Percentiles rank a stretch among this genome's conserved stretches.
These are phyloP conservation scores for Spongilla lacustris DNA, from an alignment of 37 sponge, comb jelly and placozoan species.

Conservation along the genomic window DNA sequence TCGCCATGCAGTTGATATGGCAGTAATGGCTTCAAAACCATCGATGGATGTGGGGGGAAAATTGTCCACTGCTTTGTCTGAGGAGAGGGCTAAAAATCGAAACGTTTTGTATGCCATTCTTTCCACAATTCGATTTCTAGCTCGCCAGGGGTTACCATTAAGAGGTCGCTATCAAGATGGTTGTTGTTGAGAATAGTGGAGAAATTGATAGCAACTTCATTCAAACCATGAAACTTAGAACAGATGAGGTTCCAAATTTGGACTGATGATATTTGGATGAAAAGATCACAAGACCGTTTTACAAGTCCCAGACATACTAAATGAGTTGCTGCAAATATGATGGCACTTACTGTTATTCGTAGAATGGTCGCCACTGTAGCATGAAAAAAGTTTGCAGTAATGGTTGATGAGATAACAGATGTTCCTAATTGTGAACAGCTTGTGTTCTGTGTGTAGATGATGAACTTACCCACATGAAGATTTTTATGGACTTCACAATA, in stretches of 20 bases:
- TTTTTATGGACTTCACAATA: slow-evolving; percentile 29
- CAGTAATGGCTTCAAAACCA: slow-evolving; percentile 27
- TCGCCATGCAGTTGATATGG: slow-evolving; percentile 41
- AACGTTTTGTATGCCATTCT: slow-evolving; percentile 24
- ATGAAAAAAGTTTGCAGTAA: slow-evolving; percentile 8
- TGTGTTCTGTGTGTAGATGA: slow-evolving; percentile 52
- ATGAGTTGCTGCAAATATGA: not conserved
- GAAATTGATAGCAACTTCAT: slow-evolving; percentile 49
- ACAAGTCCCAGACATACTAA: not conserved
- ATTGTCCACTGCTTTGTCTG: slow-evolving; percentile 14
- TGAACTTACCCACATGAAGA: slow-evolving; percentile 47
- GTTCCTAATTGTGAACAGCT: slow-evolving; percentile 51
- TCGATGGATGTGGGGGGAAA: slow-evolving; percentile 31
- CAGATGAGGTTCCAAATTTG: slow-evolving; percentile 34
- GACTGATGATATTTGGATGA: slow-evolving; percentile 33
- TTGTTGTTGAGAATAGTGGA: not conserved
- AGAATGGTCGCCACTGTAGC: slow-evolving; percentile 14
- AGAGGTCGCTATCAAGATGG: slow-evolving; percentile 24
- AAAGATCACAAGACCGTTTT: slow-evolving; percentile 20
- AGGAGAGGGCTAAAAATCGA: slow-evolving; percentile 28
- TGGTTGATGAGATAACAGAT: slow-evolving; percentile 53
- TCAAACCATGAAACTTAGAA: slow-evolving; percentile 26
- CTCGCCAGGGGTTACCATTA: slow-evolving; percentile 40
- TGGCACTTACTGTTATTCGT: slow-evolving; percentile 24
- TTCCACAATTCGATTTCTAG: slow-evolving; percentile 35